These are phyloP conservation scores for Noctua janthe DNA, from an alignment of 2,888 invertebrate genomes.

Conservation along the genomic window DNA sequence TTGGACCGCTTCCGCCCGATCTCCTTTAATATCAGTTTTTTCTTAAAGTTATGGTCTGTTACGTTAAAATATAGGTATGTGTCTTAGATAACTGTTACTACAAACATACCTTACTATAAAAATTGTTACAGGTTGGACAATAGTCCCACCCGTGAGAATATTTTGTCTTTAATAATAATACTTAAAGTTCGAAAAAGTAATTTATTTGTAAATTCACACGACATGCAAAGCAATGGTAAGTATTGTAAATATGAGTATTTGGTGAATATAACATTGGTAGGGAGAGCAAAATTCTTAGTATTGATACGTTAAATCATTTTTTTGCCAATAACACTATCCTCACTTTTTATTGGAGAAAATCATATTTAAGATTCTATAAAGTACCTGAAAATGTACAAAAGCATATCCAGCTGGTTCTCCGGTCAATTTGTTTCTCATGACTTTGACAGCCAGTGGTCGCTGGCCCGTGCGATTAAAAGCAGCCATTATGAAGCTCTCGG, in stretches of 20 bases:
- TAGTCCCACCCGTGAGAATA: no score
- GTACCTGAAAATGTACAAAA: slow-evolving; percentile 94
- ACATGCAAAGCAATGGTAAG: not conserved
- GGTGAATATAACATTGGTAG: not conserved
- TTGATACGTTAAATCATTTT: not conserved
- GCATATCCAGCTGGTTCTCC: slow-evolving; percentile 98
- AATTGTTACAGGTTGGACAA: no score
- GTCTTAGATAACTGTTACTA: no score
- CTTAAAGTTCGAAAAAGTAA: no score
- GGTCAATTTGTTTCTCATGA: slow-evolving; percentile 98
- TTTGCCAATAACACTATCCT: not conserved
- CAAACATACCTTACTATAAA: no score
- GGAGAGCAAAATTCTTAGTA: not conserved
- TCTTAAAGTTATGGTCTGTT: no score
- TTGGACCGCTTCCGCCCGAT: no score
- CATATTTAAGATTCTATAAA: not conserved
- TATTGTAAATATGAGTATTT: not conserved
- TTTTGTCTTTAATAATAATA: no score
- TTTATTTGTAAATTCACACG: no score
- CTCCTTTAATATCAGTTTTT: no score
- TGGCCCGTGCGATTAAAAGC: slow-evolving; percentile 98
- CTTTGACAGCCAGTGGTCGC: slow-evolving; percentile 96
- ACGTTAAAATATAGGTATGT: no score
- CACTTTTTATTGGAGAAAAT: not conserved
- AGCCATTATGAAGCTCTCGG: slow-evolving; percentile 97